A percentile compares a stretch with the other conserved stretches of the same genome.
Evolutionary conservation across 2,797 vertebrate species (phyloP).

Genomic region (Chelidonichthys spinosus): DNA sequence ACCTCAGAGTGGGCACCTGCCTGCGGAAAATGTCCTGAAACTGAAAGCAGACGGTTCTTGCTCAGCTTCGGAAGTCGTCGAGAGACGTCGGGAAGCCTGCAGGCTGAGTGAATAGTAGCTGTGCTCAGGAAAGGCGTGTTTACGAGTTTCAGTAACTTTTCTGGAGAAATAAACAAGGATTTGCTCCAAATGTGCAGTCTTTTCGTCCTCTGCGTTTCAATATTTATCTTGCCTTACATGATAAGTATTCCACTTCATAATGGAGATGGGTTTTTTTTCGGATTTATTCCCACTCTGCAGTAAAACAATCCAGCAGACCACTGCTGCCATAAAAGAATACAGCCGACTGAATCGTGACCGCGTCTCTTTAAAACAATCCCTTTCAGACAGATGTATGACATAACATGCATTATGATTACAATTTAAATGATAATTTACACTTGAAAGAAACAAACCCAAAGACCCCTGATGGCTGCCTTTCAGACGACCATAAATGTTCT

Average conservation of each 20-base stretch:
- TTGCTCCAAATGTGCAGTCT: conserved; percentile 1
- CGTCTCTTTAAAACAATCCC: background rate
- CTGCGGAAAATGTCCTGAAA: conserved; percentile 60
- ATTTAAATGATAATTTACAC: background rate
- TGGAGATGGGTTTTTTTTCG: conserved; percentile 9
- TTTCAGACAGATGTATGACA: background rate
- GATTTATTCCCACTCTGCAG: conserved; percentile 13
- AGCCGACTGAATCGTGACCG: conserved; percentile 11
- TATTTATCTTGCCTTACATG: conserved; percentile 2
- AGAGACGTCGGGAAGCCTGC: conserved; percentile 53
- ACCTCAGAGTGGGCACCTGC: conserved; percentile 60
- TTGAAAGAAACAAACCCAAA: background rate
- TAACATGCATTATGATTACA: conserved; percentile 1
- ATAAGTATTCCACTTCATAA: conserved; percentile 9
- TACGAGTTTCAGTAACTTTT: conserved; percentile 17
- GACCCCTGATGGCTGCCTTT: background rate
- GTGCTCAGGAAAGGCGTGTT: conserved; percentile 44
- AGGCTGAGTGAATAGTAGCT: conserved; percentile 49
- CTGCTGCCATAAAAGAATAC: background rate
- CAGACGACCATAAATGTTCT: too few relatives aligned
- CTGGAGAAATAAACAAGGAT: background rate
- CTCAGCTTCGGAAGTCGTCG: conserved; percentile 67
- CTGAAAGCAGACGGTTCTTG: conserved; percentile 53
- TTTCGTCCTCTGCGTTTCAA: background rate
- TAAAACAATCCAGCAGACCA: background rate